Evolutionary conservation across 2,797 vertebrate species (phyloP).

Genomic region (Pagetopsis macropterus): DNA sequence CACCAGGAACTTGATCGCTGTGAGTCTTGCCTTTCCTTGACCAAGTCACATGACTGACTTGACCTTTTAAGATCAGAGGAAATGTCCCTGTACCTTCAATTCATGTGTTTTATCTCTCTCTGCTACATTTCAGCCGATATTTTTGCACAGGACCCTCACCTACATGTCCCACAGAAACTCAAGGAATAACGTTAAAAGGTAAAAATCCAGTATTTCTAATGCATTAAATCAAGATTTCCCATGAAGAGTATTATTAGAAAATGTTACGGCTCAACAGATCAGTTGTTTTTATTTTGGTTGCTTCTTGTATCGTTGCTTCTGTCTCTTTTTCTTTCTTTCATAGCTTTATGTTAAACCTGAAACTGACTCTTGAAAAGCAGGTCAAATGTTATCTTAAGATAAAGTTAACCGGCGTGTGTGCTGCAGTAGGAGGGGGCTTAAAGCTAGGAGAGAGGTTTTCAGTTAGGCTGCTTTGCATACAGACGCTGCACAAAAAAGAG

Average conservation of each 20-base stretch:
- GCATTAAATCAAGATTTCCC: neutral
- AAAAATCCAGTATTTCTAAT: constrained; percentile 15
- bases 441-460: constrained; percentile 3
- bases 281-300: neutral
- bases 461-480: constrained; percentile 75
- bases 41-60: neutral
- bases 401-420: constrained; percentile 24
- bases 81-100: neutral
- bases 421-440: constrained; percentile 24
- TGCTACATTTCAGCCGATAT: constrained; percentile 89
- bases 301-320: neutral
- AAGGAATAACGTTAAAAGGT: constrained; percentile 94
- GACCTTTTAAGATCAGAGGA: constrained; percentile 1
- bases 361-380: constrained; percentile 25
- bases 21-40: constrained; percentile 80
- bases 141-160: constrained; percentile 98
- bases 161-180: constrained; percentile 99
- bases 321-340: neutral
- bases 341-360: neutral
- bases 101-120: neutral
- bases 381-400: constrained; percentile 24
- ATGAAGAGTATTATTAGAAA: neutral
- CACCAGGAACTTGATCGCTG: constrained; percentile 97
- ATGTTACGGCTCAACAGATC: neutral
- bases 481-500: constrained; percentile 31